phyloP scores from a whole-genome alignment of 2,888 invertebrate genomes.

The Machimus rusticus region DNA sequence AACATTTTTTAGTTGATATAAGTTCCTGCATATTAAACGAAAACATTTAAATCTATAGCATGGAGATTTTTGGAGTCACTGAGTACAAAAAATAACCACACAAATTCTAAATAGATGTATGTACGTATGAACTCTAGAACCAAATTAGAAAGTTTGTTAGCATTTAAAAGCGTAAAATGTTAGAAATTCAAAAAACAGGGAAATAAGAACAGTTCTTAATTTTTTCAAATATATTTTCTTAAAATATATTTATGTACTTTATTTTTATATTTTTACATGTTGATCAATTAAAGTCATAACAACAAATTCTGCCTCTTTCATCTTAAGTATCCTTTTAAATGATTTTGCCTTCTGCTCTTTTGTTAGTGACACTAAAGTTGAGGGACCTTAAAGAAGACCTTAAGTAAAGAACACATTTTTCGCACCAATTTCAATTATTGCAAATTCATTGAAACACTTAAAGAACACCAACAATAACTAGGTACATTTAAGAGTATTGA shows the following conservation, averaged over 20 bases:
- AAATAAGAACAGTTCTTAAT: not conserved
- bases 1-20: not conserved
- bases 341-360: not conserved
- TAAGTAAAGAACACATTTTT: not conserved
- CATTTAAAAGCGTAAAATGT: too few relatives aligned
- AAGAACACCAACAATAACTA: not conserved
- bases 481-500: not conserved
- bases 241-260: constrained; percentile 13
- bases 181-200: too few relatives aligned
- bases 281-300: constrained; percentile 9
- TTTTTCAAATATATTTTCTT: constrained; percentile 11
- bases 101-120: too few relatives aligned
- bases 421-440: constrained; percentile 23
- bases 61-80: too few relatives aligned
- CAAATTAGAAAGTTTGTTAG: too few relatives aligned
- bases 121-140: too few relatives aligned
- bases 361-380: not conserved
- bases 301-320: not conserved
- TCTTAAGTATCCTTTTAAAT: not conserved
- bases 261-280: not conserved
- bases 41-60: too few relatives aligned
- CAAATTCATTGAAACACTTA: constrained; percentile 15
- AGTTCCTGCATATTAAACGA: too few relatives aligned
- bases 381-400: not conserved
- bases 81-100: too few relatives aligned